Base-by-base conservation (phyloP, 1,140 invertebrate genomes). In the Proctacanthus coquilletti region DNA sequence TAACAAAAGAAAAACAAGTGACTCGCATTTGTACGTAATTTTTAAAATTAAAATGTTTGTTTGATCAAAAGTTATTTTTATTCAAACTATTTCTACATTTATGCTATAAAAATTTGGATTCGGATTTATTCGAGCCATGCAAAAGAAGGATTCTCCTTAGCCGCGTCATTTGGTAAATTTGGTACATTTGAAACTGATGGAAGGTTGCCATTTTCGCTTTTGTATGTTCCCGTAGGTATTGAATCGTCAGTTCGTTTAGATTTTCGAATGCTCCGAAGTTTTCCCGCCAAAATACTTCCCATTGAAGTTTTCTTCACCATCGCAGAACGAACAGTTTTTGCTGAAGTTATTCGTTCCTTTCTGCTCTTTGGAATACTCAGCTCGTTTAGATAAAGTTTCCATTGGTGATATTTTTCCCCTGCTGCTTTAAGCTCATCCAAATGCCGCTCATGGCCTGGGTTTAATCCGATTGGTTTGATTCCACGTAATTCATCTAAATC, bases 371-470 rank as follows among this genome's bases (percentile, higher is more conserved):
- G 8, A 8, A 13, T 8, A 8, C 8, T 27, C 23, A 27, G 8
- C 23, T 13, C 13, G 13, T 27, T 27, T 13, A 27, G 10, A 13
- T 53, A 58, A 6, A 46, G 45, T 40, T 58, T 51, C 55, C 55
- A 58, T 33, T 58, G 51, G 19, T 49, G 42, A 10, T 58, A 38
- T 9, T 58, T 58, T 32, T 59, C 46, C 5, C 56, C 53, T 2
- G 53, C 56, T 2, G 51, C 54, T 4, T 49, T 42, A 18, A 70
- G 41, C 35, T 65, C 65, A 10, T 66, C 61, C 1, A 69, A 52
- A 18, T 67, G 56, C 0, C 60, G 47, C 18, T 53, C 62, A 40
- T 70, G 68, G 0, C 70, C 71, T 2, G 70, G 67, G 52, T 73
- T 73, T 17, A 66, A 51, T 1, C 71, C 71, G 9, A 72, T 65